Evolutionary conservation across 2,797 vertebrate genomes (phyloP), one percentile per base, ranked within the genome.

Genomic region (Artibeus jamaicensis): DNA sequence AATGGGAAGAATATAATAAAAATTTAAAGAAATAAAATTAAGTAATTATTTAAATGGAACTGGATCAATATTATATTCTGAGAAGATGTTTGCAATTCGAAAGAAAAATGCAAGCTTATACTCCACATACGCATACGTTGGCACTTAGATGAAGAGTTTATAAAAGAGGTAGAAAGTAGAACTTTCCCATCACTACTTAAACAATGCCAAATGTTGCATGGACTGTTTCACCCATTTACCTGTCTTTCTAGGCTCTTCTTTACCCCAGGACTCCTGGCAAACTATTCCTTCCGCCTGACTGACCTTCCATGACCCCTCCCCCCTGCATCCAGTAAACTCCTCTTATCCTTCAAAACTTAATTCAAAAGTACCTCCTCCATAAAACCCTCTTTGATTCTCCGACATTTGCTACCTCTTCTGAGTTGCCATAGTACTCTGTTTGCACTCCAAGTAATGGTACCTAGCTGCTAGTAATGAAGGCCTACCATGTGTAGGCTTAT

Each of bases 51-150:
- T 89, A 84, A 91, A 91, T 39, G 73, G 18, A 76, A 94, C 68
- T 83, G 10, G 10, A 74, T 82, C 9, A 22, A 37, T 83, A 94
- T 59, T 73, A 84, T 76, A 92, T 53, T 94, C 70, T 71, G 22
- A 89, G 94, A 93, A 26, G 85, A 73, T 10, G 9, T 55, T 84
- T 94, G 12, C 6, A 59, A 53, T 84, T 92, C 91, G 44, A 95
- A 92, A 87, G 39, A 95, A 83, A 84, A 91, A 93, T 85, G 29
- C 5, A 96, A 93, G 21, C 11, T 86, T 93, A 34, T 71, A 85
- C 16, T 82, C 44, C 14, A 59, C 8, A 77, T 42, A 37, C 42
- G 21, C 15, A 9, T 42, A 88, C 37, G 14, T 70, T 94, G 44
- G 22, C 29, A 83, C 79, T 83, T 68, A 95, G 24, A 93, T 73